Percentiles rank a stretch among this genome's conserved stretches.
phyloP scores from a whole-genome alignment of 2,888 invertebrate species.

The Brachyptera risi region DNA sequence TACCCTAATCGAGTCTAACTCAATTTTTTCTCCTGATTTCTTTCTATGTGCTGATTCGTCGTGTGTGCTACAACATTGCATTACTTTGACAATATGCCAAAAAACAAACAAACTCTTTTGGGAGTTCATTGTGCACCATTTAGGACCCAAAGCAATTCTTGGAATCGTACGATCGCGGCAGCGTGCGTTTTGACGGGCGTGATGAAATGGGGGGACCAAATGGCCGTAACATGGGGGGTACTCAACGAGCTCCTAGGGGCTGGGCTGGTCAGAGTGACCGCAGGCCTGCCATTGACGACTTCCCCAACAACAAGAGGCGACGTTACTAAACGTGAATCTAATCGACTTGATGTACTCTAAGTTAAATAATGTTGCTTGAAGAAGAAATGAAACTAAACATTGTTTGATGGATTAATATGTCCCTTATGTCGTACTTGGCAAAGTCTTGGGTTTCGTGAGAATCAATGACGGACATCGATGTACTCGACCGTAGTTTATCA shows the following conservation, averaged over 20 bases:
- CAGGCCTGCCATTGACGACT: conserved; percentile 49
- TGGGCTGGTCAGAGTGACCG: conserved; percentile 36
- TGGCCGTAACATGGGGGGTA: conserved; percentile 27
- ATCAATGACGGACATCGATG: no score
- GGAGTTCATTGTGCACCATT: conserved; percentile 26
- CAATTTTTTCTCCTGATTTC: conserved; percentile 45
- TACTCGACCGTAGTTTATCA: no score
- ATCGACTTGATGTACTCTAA: no score
- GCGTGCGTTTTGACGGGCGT: conserved; percentile 41
- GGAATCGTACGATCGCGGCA: conserved; percentile 43
- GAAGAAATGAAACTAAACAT: no score
- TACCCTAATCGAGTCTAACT: conserved; percentile 42
- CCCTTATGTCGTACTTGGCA: no score
- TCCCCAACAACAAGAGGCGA: conserved; percentile 61
- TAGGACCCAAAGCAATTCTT: conserved; percentile 49
- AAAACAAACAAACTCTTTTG: neutral
- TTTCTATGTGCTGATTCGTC: conserved; percentile 45
- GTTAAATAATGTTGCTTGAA: no score
- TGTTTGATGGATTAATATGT: no score
- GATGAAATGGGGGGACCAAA: conserved; percentile 34
- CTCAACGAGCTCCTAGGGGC: conserved; percentile 28
- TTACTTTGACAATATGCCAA: no score
- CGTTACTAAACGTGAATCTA: no score
- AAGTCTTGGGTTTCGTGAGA: no score
- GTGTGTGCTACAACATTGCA: no score